Evolutionary conservation across 2,113 vertebrate genomes (phyloP), one percentile per base, ranked within the genome.

Genomic region (Electrona antarctica): DNA sequence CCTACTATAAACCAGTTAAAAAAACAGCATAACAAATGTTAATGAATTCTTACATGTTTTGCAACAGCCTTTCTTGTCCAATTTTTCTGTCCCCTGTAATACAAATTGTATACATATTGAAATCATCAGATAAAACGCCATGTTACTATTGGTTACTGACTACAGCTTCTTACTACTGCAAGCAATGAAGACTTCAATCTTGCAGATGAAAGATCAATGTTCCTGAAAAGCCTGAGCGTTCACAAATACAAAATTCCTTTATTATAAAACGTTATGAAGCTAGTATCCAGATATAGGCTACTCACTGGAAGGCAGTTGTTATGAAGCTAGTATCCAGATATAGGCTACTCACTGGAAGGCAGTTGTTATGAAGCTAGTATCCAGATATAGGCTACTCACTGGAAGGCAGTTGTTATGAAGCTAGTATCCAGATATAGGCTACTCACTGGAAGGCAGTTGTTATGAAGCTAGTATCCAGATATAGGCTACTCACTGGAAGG

Each of bases 381-480:
- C 12, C 10, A 46, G 14, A 61, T 14, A 7, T 14, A 7, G 7
- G 2, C 21, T 74, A 95, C 95, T 94, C 85, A 96, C 95, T 60
- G 88, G 81, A n/a, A n/a, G n/a, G n/a, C n/a, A n/a, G n/a, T n/a
- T n/a, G 21, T 21, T 21, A 21, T 21, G 21, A 21, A 21, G n/a
- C n/a, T 54, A 12, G 4, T 13, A 13, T 54, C 12, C 10, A 46
- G 14, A 61, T 14, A 7, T 14, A 7, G 7, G 2, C 21, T 74
- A 95, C 95, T 94, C 85, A 96, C 95, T 60, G 88, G 81, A n/a
- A n/a, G n/a, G n/a, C n/a, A n/a, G n/a, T n/a, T n/a, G 21, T 21
- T 21, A 21, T 21, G 21, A 21, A 21, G n/a, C n/a, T 54, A 12
- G 4, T 13, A 13, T 54, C 12, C 10, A 46, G 14, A 61, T 14